Percentiles rank a stretch among this genome's conserved stretches.
Evolutionary conservation across 2,888 invertebrate species (phyloP).

Genomic region (Polietes domitor): DNA sequence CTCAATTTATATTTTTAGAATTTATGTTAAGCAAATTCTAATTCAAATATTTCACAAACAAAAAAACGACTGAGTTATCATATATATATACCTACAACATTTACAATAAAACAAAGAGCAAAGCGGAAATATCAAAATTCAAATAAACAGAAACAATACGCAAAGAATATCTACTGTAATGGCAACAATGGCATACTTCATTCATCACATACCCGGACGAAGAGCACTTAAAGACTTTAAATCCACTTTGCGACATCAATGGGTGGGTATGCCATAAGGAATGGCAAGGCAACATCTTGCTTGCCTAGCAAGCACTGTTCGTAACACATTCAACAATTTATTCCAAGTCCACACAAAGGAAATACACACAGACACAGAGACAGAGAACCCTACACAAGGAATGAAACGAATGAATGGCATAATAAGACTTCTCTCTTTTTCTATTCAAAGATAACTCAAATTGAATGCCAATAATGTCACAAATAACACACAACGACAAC

Average conservation of each 20-base stretch:
- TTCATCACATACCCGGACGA: not conserved
- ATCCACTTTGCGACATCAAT: not conserved
- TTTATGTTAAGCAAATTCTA: too few relatives aligned
- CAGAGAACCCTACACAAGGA: not conserved
- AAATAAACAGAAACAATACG: not conserved
- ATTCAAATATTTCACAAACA: too few relatives aligned
- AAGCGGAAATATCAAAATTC: not conserved
- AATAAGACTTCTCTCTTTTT: conserved; percentile 19
- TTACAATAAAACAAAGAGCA: not conserved
- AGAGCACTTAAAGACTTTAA: conserved; percentile 6
- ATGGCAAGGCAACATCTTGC: not conserved
- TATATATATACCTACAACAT: not conserved
- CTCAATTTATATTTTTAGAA: too few relatives aligned
- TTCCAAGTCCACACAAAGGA: conserved; percentile 9
- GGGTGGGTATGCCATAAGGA: not conserved
- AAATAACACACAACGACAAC: conserved; percentile 49
- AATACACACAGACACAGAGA: not conserved
- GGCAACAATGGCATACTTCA: conserved; percentile 9
- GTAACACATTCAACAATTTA: conserved; percentile 5
- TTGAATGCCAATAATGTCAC: conserved; percentile 79
- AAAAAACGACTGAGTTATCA: too few relatives aligned
- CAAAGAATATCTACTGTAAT: not conserved
- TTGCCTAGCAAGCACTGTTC: too few relatives aligned
- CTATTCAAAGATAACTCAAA: conserved; percentile 74
- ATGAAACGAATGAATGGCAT: conserved; percentile 7